Base-by-base conservation (phyloP, 2,888 invertebrate species). In the Ganaspis brasiliensis region DNA sequence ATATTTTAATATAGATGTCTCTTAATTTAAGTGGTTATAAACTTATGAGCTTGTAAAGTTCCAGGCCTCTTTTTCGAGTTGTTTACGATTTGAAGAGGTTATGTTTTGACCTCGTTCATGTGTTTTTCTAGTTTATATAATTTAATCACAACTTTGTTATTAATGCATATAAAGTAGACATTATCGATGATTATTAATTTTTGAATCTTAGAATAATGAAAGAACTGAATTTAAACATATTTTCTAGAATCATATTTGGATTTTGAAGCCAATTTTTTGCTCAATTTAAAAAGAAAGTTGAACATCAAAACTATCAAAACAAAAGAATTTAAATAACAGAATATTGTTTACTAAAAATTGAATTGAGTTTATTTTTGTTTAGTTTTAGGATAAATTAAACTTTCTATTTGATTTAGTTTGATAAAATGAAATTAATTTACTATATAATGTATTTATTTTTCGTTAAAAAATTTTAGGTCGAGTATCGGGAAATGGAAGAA, bases 401-500 rank as follows among this genome's bases (percentile, higher is more conserved):
- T n/a, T n/a, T n/a, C n/a, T n/a, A n/a, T n/a, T n/a, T n/a, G n/a
- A n/a, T n/a, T n/a, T n/a, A n/a, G n/a, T n/a, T n/a, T n/a, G n/a
- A n/a, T n/a, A n/a, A n/a, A n/a, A n/a, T n/a, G n/a, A 63, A 40
- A 21, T 73, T 24, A 49, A 26, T 24, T 16, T 10, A 16, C 72
- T 26, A 24, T 24, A 49, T 19, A 26, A 24, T 12, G 12, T 55
- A 35, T 19, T 26, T 71, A 35, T 10, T 61, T 40, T 24, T 61
- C 19, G 31, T 24, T 73, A 55, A 40, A 55, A n/a, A n/a, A n/a
- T 57, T 79, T 77, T 40, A 94, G 94, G 93, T 95, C 91, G 95
- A 95, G 91, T 94, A 92, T 77, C 94, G 94, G 86, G 95, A 95
- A 91, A 90, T 94, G 86, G 95, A 95, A 83, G 95, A 95, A 83